A percentile compares a stretch with the other conserved stretches of the same genome.
Conservation (phyloP, 2,113 vertebrate species). For the Hypocryptadius cinnamomeus region DNA sequence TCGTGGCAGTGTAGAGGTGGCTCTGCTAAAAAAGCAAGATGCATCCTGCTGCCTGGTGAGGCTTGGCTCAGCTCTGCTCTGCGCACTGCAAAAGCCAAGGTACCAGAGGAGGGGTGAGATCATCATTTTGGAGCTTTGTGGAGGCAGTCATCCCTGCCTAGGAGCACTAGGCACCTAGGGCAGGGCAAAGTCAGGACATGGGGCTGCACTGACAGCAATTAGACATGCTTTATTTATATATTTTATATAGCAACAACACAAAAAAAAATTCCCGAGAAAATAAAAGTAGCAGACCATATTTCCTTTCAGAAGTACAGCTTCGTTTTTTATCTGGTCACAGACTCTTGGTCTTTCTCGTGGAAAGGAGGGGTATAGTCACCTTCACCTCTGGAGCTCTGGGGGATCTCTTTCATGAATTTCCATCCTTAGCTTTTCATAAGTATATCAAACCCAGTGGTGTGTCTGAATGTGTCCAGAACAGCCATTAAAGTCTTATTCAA, state of each 20-base stretch:
- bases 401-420: neutral
- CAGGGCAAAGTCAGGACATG: neutral
- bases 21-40: constrained; percentile 36
- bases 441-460: neutral
- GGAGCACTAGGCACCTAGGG: accelerated
- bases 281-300: neutral
- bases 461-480: neutral
- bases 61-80: neutral
- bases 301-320: neutral
- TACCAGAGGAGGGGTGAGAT: neutral
- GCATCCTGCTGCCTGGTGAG: neutral
- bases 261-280: neutral
- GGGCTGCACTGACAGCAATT: neutral
- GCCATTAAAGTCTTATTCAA: neutral
- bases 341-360: neutral
- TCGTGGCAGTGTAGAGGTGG: neutral
- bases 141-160: neutral
- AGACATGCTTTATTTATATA: neutral
- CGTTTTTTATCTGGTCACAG: neutral
- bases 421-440: neutral
- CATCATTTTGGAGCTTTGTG: neutral
- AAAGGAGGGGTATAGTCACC: neutral
- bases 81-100: neutral
- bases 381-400: neutral
- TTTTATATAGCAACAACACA: neutral